Base-by-base conservation (phyloP, 2,113 vertebrate species). In the Burhinus bistriatus region DNA sequence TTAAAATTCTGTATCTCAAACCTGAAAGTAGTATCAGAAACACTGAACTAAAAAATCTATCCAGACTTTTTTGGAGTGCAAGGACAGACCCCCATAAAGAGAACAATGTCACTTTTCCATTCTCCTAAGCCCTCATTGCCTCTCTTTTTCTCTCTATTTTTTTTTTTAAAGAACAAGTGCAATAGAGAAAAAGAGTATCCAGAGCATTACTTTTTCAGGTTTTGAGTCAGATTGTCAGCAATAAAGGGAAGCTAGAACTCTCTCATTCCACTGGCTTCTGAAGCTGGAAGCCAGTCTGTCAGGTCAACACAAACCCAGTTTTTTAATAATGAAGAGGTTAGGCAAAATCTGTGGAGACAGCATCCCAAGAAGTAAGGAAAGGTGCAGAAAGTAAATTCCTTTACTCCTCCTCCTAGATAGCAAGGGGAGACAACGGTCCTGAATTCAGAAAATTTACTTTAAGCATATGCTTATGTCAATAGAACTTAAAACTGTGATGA, bases 271-370 rank as follows among this genome's bases (percentile, higher is more conserved):
- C 7, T 64, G 15, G 10, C 15, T 72, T 69, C 49, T 90, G 52
- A 40, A 88, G 12, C 38, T 68, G 38, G 9, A 6, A 83, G 0
- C 0, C 11, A 64, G 15, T 58, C n/a, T 71, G 19, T 45, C 32
- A 65, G 23, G 76, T 69, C 34, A 49, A 52, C 0, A 2, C 49
- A 42, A 83, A 55, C 3, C 1, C 2, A 17, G 1, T 20, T 52
- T 36, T 71, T 92, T 54, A 51, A 72, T 61, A 83, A 59, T 71
- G 6, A 66, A 55, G 12, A 59, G 0, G 2, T 26, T 75, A 52
- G 15, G 9, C 4, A 80, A 68, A 83, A 80, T 57, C 42, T 62
- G 5, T 44, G 34, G 20, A 54, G 23, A 47, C 3, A 62, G 1
- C 9, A n/a, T 23, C 5, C 9, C 21, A 66, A 23, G 13, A 66